Conservation (phyloP, 2,113 vertebrate genomes). For the Melierax canorus region DNA sequence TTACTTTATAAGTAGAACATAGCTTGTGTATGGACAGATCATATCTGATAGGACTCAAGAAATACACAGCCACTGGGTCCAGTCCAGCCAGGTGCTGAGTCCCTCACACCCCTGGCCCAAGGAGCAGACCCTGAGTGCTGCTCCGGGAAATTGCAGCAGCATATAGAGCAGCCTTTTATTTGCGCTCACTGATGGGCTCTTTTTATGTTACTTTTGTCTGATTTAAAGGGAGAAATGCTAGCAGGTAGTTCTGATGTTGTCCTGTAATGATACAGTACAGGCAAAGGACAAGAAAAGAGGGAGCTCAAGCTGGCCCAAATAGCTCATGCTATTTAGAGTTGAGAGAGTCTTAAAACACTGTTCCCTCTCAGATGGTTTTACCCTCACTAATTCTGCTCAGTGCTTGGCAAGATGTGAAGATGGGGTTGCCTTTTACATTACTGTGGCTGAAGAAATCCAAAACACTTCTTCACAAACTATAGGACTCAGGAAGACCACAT, state of each 20-base stretch:
- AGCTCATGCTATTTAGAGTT: background rate
- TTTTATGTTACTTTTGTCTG: background rate
- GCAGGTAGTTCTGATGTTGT: background rate
- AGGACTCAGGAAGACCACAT: background rate
- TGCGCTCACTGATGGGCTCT: background rate
- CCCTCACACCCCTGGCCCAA: background rate
- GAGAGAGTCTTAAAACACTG: background rate
- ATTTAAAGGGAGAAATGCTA: background rate
- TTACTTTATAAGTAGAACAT: slow-evolving; percentile 57
- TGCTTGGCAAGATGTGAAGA: background rate
- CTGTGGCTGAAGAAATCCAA: background rate
- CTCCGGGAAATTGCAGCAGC: background rate
- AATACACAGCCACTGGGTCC: background rate
- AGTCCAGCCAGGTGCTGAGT: background rate
- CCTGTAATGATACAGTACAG: background rate
- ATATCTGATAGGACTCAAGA: background rate
- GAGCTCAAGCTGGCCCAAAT: background rate
- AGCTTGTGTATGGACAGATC: slow-evolving; percentile 29
- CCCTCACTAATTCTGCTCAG: background rate
- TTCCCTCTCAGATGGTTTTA: background rate
- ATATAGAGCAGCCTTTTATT: background rate
- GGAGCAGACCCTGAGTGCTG: background rate
- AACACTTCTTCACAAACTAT: background rate
- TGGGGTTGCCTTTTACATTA: background rate
- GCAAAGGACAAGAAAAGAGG: background rate